Base-by-base conservation (phyloP, 2,113 vertebrate genomes). In the Daphoenositta chrysoptera region DNA sequence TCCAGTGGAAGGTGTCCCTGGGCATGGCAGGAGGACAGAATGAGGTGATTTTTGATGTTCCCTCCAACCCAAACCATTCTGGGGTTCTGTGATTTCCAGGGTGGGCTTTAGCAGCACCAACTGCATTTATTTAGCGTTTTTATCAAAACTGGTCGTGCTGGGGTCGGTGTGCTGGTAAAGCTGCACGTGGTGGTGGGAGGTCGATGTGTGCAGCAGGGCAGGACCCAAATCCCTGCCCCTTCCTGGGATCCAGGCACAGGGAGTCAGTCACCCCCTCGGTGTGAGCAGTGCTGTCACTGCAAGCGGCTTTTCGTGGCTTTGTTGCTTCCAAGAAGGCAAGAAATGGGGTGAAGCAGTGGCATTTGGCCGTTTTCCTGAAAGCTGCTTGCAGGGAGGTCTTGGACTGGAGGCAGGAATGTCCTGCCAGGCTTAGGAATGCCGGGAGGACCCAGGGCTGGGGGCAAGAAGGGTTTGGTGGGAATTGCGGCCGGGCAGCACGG, bases 401-500 rank as follows among this genome's bases (percentile, higher is more conserved):
- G 81, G 70, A 1, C 33, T 7, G 22, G 42, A 30, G 42, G n/a
- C 11, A 33, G 63, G 35, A 15, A 6, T 30, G 13, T 31, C 9
- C 53, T 33, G 42, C n/a, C 26, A 23, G 18, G 6, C 4, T 65
- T 28, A 6, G 47, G 50, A 45, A 15, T 14, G 17, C n/a, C 1
- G 1, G 19, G 68, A 60, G 31, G 15, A 7, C 19, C 2, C 7
- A 1, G 22, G 10, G 5, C 2, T 2, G 6, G 9, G n/a, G 42
- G 20, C 6, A 7, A 11, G 22, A 4, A 15, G 39, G 37, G 6
- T 20, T 37, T 2, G 14, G 23, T 13, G 24, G 37, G 65, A 6
- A 15, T 1, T 0, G 1, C 1, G 11, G 1, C 2, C 0, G 0
- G 1, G 37, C 5, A 7, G 42, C 15, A 1, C 0, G 2, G 48